These are phyloP conservation scores for Philopedon plagiatum DNA, from an alignment of 2,888 invertebrate species.

Conservation along the genomic window DNA sequence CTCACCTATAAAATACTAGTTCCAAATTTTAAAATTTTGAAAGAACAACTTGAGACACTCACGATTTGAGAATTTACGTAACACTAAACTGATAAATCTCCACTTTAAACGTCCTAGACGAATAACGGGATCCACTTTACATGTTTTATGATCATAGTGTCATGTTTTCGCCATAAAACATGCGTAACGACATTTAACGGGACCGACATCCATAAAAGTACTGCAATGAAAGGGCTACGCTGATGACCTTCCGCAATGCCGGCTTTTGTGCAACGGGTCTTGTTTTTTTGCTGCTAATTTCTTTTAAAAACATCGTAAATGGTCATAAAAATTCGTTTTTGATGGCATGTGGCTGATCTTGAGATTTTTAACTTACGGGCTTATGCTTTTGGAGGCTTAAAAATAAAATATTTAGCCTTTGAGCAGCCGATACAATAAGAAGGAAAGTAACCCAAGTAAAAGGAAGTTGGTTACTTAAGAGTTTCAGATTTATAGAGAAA, in stretches of 20 bases:
- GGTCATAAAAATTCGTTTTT: constrained; percentile 16
- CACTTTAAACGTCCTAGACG: constrained; percentile 52
- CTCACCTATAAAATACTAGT: too few species aligned
- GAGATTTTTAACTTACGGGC: neutral
- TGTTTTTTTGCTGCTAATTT: constrained; percentile 58
- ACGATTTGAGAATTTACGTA: constrained; percentile 51
- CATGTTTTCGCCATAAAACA: constrained; percentile 67
- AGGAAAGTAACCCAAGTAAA: too few species aligned
- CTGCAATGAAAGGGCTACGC: constrained; percentile 57
- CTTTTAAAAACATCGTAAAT: constrained; percentile 56
- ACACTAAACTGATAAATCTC: constrained; percentile 54
- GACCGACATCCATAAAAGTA: constrained; percentile 53
- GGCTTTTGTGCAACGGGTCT: constrained; percentile 56
- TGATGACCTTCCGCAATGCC: constrained; percentile 60
- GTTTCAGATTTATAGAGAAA: too few species aligned
- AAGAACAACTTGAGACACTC: constrained; percentile 22
- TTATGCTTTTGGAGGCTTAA: neutral
- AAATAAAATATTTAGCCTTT: too few species aligned
- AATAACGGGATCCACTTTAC: constrained; percentile 63
- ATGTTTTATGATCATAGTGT: constrained; percentile 63
- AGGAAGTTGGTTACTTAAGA: too few species aligned
- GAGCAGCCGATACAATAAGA: too few species aligned
- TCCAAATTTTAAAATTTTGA: too few species aligned
- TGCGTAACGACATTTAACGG: constrained; percentile 63
- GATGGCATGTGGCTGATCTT: neutral